phyloP scores from a whole-genome alignment of 2,113 vertebrate genomes.

The Deroptyus accipitrinus region DNA sequence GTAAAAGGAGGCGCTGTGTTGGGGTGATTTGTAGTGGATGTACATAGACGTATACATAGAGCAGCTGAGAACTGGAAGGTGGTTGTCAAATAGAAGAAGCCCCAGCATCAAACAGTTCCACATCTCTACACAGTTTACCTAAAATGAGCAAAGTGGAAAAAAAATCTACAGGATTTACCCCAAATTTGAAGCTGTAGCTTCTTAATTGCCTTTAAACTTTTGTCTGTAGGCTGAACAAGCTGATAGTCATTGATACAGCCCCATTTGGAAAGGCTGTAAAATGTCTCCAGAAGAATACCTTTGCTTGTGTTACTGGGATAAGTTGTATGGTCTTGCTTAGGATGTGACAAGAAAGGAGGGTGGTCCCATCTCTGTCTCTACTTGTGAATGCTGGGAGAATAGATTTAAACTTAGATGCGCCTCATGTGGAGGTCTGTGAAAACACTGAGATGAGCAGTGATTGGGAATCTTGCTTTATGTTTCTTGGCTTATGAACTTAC shows the following conservation, averaged over 20 bases:
- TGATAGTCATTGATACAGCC: neutral
- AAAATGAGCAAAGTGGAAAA: neutral
- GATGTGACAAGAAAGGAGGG: neutral
- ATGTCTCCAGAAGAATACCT: neutral
- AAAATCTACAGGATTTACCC: neutral
- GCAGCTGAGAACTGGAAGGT: neutral
- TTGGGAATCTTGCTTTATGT: neutral
- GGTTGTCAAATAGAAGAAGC: neutral
- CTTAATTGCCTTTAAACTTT: neutral
- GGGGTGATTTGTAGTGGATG: accelerated
- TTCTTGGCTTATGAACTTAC: neutral
- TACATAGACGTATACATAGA: neutral
- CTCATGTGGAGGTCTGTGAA: neutral
- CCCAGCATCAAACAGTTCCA: neutral
- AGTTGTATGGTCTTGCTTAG: neutral
- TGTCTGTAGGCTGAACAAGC: neutral
- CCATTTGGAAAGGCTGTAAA: neutral
- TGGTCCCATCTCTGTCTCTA: neutral
- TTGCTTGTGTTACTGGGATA: neutral
- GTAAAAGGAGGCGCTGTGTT: neutral
- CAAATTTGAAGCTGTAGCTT: neutral
- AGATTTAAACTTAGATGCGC: neutral
- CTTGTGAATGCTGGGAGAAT: neutral
- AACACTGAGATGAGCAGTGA: neutral
- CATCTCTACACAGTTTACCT: neutral